Evolutionary conservation across 2,797 vertebrate species (phyloP).

Genomic region (Paramormyrops hopkinsi): DNA sequence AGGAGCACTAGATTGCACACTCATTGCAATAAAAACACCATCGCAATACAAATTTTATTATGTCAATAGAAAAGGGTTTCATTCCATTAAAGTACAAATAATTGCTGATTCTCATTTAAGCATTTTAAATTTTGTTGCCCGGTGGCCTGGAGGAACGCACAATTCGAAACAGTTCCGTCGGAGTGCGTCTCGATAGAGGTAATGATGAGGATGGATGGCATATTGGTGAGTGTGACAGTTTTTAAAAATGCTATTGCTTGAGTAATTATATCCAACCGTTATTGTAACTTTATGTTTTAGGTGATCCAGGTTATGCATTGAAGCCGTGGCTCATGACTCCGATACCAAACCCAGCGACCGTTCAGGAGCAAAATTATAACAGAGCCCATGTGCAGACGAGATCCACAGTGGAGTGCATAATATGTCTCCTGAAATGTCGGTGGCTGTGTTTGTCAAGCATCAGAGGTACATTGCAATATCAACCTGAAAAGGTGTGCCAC

Average conservation of each 20-base stretch:
- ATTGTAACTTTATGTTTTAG: background rate
- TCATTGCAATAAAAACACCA: background rate
- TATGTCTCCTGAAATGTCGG: too few relatives aligned
- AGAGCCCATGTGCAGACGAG: background rate
- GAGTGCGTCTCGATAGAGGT: background rate
- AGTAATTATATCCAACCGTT: background rate
- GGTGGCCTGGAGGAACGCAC: background rate
- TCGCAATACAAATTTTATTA: background rate
- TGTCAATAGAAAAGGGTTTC: conserved; percentile 3
- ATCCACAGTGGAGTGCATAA: background rate
- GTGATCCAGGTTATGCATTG: background rate
- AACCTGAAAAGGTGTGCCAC: too few relatives aligned
- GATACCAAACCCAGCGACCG: background rate
- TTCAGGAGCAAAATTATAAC: conserved; percentile 5
- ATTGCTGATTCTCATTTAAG: background rate
- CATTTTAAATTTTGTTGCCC: background rate
- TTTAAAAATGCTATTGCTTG: background rate
- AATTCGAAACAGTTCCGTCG: background rate
- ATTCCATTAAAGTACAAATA: background rate
- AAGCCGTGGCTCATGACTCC: background rate
- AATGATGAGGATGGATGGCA: background rate
- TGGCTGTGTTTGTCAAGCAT: too few relatives aligned
- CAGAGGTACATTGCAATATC: too few relatives aligned
- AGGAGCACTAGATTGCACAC: background rate
- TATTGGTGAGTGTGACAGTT: background rate